Evolutionary conservation across 2,888 invertebrate genomes (phyloP), one percentile per base, ranked within the genome.

Genomic region (Epinotia bilunana): DNA sequence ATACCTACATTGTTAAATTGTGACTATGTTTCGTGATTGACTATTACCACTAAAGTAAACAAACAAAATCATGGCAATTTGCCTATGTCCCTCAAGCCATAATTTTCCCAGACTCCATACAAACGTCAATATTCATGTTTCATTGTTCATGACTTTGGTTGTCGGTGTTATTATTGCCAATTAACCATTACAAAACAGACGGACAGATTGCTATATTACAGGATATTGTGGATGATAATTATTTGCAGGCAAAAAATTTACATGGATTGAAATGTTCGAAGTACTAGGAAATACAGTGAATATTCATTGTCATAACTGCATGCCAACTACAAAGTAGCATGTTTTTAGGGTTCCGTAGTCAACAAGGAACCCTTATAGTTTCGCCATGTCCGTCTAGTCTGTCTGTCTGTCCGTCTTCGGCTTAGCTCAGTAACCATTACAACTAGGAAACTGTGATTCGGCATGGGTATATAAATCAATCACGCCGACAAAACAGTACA

Each of bases 91-190:
- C 2, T 46, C 11, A 33, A 13, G 6, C 5, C 58, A 60, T 73
- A 39, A 65, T 53, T 73, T 49, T 28, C 65, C 49, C 53, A 5
- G 23, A 12, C 55, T 18, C 12, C 23, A 55, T 55, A 60, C 53
- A 57, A 73, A 68, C 53, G 5, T 16, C 55, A 53, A 73, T 73
- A 68, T 57, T 62, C 68, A 62, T 61, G 68, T 73, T 68, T 28
- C 46, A 55, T 73, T 73, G 73, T 73, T 53, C n/a, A 49, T 39
- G 16, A 58, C 46, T 46, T 73, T 53, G 73, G 23, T 64, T 33
- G 60, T 73, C 67, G 23, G 16, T 49, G 49, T 16, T 53, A 53
- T 53, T 53, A 53, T n/a, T 16, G 20, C 2, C 39, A 18, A 58
- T 64, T 67, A 65, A 53, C 9, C 4, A 20, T 73, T 67, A 61